Percentiles rank a stretch among this genome's conserved stretches.
These are phyloP conservation scores for Pandemis heparana DNA, from an alignment of 2,888 invertebrate species.

Conservation along the genomic window DNA sequence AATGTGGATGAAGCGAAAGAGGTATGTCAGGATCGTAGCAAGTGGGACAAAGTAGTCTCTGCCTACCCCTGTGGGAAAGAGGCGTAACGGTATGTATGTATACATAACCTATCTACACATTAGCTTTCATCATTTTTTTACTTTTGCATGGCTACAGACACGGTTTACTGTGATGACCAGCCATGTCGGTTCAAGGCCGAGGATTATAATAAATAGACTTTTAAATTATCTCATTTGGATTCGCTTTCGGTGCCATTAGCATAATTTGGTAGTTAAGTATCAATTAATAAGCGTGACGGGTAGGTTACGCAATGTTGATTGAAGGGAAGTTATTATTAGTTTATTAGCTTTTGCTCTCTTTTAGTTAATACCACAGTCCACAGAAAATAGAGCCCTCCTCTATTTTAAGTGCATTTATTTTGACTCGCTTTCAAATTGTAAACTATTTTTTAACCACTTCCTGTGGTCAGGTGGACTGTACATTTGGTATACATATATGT, in stretches of 20 bases:
- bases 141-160: constrained; percentile 15
- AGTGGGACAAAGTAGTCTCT: too few species aligned
- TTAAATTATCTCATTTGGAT: constrained; percentile 23
- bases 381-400: too few species aligned
- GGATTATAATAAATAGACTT: constrained; percentile 23
- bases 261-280: constrained; percentile 21
- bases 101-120: neutral
- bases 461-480: too few species aligned
- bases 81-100: too few species aligned
- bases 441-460: too few species aligned
- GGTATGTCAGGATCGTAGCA: too few species aligned
- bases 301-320: constrained; percentile 15
- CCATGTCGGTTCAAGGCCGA: constrained; percentile 29
- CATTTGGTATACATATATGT: too few species aligned
- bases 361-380: neutral
- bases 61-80: too few species aligned
- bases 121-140: neutral
- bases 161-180: constrained; percentile 11
- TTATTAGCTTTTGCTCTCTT: neutral
- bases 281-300: constrained; percentile 4
- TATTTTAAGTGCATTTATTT: too few species aligned
- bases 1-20: too few species aligned
- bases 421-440: too few species aligned
- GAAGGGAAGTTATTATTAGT: neutral
- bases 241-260: constrained; percentile 3